Percentiles rank a stretch among this genome's conserved stretches.
Conservation (phyloP, 2,797 vertebrate species). For the Acrossocheilus wenchowensis region DNA sequence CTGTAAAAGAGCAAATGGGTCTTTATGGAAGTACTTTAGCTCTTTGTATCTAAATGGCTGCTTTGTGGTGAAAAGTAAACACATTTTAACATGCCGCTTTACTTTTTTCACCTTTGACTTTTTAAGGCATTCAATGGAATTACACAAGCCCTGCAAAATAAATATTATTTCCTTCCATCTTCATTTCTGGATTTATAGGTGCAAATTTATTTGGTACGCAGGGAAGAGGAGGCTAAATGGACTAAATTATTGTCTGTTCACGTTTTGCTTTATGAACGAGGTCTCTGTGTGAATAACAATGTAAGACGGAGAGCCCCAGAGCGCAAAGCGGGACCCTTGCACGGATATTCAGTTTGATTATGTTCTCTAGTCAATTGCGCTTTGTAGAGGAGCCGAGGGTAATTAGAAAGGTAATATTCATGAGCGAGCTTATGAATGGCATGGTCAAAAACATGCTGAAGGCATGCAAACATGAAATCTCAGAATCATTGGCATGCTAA, state of each 20-base stretch:
- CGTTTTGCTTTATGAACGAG: slow-evolving; percentile 41
- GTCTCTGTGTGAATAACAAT: slow-evolving; percentile 53
- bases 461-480: slow-evolving; percentile 43
- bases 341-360: slow-evolving; percentile 50
- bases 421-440: slow-evolving; percentile 30
- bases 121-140: not conserved
- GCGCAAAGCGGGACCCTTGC: slow-evolving; percentile 37
- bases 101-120: slow-evolving; percentile 17
- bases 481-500: slow-evolving; percentile 32
- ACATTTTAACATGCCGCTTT: not conserved
- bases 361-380: slow-evolving; percentile 39
- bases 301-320: slow-evolving; percentile 33
- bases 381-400: slow-evolving; percentile 50
- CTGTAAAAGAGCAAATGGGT: slow-evolving; percentile 30
- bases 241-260: slow-evolving; percentile 43
- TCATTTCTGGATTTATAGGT: slow-evolving; percentile 2
- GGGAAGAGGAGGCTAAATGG: slow-evolving; percentile 46
- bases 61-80: slow-evolving; percentile 18
- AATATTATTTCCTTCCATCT: not conserved
- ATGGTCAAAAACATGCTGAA: slow-evolving; percentile 50
- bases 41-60: not conserved
- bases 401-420: slow-evolving; percentile 54
- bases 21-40: slow-evolving; percentile 22
- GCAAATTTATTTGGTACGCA: slow-evolving; percentile 29
- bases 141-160: not conserved